Evolutionary conservation across 2,888 invertebrate species (phyloP).

Genomic region (Lasioglossum zephyrum): DNA sequence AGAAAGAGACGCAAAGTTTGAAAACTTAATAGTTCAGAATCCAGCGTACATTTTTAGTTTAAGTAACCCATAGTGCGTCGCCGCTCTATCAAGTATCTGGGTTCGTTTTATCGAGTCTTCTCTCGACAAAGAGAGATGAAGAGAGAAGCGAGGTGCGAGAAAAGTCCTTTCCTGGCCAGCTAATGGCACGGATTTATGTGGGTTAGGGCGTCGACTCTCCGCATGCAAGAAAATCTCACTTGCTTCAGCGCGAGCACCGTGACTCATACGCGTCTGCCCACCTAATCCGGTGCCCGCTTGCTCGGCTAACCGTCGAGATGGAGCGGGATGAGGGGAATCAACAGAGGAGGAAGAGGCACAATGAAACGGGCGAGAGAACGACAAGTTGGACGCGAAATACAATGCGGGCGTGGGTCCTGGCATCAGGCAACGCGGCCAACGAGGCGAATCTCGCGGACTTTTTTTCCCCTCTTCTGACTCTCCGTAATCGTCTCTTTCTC

Average conservation of each 20-base stretch:
- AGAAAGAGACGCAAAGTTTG: too few relatives aligned
- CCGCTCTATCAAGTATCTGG: background rate
- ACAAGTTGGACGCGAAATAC: constrained; percentile 78
- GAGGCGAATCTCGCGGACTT: constrained; percentile 68
- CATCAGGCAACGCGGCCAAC: constrained; percentile 66
- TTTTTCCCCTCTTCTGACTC: constrained; percentile 31
- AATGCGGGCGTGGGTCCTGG: constrained; percentile 81
- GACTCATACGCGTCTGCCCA: constrained; percentile 81
- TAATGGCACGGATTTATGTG: constrained; percentile 79
- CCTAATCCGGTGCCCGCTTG: constrained; percentile 78
- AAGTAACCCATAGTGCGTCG: too few relatives aligned
- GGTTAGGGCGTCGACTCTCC: constrained; percentile 79
- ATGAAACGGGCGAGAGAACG: constrained; percentile 78
- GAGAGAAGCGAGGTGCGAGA: constrained; percentile 59
- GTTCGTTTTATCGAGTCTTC: background rate
- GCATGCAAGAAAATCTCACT: constrained; percentile 75
- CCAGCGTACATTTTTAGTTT: too few relatives aligned
- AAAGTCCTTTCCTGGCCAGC: constrained; percentile 73
- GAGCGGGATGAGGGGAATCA: constrained; percentile 27
- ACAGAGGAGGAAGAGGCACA: constrained; percentile 69
- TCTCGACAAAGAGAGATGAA: background rate
- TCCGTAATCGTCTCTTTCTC: background rate
- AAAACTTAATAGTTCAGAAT: too few relatives aligned
- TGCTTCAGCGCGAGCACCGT: constrained; percentile 71
- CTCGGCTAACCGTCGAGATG: constrained; percentile 32